phyloP scores from a whole-genome alignment of 1,140 invertebrate genomes.

The Drosophila pectinifera region DNA sequence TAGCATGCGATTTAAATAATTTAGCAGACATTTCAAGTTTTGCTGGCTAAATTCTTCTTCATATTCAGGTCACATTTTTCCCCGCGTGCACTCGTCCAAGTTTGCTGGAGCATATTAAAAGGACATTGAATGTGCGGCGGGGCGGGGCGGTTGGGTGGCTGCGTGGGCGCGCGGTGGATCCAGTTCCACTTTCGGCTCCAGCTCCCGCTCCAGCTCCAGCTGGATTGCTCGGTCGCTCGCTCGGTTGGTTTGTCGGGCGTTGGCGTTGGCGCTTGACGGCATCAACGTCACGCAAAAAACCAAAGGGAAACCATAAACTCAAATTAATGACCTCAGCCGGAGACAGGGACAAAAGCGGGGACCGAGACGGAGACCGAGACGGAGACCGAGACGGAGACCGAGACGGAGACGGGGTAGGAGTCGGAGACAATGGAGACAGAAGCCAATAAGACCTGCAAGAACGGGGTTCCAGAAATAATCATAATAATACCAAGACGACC shows the following conservation, averaged over 20 bases:
- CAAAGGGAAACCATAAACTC: constrained; percentile 84
- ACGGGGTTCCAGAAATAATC: constrained; percentile 26
- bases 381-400: neutral
- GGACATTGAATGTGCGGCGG: constrained; percentile 74
- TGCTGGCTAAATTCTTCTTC: neutral
- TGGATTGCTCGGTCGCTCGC: constrained; percentile 7
- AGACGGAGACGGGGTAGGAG: too few species aligned
- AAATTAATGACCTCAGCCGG: constrained; percentile 79
- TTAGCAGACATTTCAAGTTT: neutral
- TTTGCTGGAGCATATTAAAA: constrained; percentile 53
- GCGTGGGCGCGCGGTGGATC: constrained; percentile 9
- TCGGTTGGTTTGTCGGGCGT: constrained; percentile 35
- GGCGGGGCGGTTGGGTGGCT: constrained; percentile 11
- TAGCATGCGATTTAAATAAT: neutral
- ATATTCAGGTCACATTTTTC: constrained; percentile 28
- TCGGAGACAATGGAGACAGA: constrained; percentile 54
- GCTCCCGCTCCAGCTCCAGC: too few species aligned
- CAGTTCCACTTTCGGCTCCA: constrained; percentile 12
- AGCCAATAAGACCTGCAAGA: constrained; percentile 56
- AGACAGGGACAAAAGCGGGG: neutral
- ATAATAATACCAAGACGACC: constrained; percentile 30
- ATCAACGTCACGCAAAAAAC: constrained; percentile 73
- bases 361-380: neutral
- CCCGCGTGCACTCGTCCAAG: constrained; percentile 36
- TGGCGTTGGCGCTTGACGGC: constrained; percentile 69